Conservation (phyloP, 2,113 vertebrate species). For the Scolopax mira region DNA sequence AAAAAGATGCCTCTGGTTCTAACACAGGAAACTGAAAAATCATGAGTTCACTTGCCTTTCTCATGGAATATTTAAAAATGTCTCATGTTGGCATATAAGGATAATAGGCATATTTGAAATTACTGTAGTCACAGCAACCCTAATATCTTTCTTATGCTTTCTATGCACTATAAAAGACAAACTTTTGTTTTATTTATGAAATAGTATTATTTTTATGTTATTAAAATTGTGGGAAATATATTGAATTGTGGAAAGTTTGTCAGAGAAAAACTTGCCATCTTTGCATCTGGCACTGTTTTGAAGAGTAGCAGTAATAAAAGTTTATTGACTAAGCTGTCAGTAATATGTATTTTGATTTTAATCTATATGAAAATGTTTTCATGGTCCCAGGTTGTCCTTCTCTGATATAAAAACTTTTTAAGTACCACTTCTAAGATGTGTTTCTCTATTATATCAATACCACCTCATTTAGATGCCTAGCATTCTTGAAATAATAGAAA, state of each 20-base stretch:
- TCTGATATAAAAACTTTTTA: not conserved
- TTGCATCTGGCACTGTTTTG: not conserved
- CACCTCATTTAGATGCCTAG: not conserved
- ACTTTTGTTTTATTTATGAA: not conserved
- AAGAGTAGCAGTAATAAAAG: not conserved
- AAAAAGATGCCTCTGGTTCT: not conserved
- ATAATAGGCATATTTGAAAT: not conserved
- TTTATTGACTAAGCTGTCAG: not conserved
- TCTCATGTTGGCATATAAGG: not conserved
- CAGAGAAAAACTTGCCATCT: not conserved
- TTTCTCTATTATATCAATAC: not conserved
- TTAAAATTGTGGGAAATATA: not conserved
- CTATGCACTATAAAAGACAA: not conserved
- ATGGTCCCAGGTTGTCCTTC: not conserved
- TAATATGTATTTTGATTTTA: not conserved
- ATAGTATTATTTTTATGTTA: not conserved
- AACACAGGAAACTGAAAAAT: not conserved
- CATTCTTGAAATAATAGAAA: not conserved
- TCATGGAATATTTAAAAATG: not conserved
- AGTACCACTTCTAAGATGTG: not conserved
- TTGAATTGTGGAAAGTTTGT: not conserved
- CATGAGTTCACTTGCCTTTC: not conserved
- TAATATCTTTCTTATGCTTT: not conserved
- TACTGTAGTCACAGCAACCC: not conserved
- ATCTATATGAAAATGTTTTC: not conserved